Base-by-base conservation (phyloP, 2,888 invertebrate genomes). In the Conchocele bisecta region DNA sequence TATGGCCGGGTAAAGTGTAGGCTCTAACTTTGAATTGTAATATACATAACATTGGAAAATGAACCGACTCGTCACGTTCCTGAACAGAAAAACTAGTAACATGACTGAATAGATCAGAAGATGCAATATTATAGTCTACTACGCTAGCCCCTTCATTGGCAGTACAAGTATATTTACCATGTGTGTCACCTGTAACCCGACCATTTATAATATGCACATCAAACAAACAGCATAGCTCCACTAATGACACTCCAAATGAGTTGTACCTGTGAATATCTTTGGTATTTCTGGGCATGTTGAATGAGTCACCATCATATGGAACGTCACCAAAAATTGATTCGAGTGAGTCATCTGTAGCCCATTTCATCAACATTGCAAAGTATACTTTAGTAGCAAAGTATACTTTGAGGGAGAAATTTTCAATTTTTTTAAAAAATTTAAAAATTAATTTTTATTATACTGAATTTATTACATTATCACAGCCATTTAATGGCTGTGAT, bases 91-190 rank as follows among this genome's bases (percentile, higher is more conserved):
- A 48, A n/a, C 15, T 29, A 6, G 26, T 29, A 6, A 48, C 31
- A 48, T 48, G 28, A 29, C 31, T 17, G 17, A 48, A 48, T 15
- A 24, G 24, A 4, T 48, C 48, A 3, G 24, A 26, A 4, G 48
- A 48, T 17, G 28, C 48, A 26, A 48, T 48, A 13, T 26, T 48
- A 26, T 5, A 48, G 28, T 48, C 48, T 7, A 48, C 48, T 15
- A 48, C 31, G 48, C 48, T 48, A n/a, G 48, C 28, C 6, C 48
- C 48, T 7, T 48, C 7, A 17, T 48, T 48, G 15, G 48, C 48
- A 29, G 31, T 48, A 17, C 48, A 48, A 29, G 48, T 48, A 26
- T 17, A 48, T 22, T 48, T 31, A 6, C 48, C 48, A 13, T 24
- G 15, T 26, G 28, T 17, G n/a, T 26, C 48, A 13, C 24, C 26